These are phyloP conservation scores for Andrena camellia DNA, from an alignment of 2,888 invertebrate species.

Conservation along the genomic window DNA sequence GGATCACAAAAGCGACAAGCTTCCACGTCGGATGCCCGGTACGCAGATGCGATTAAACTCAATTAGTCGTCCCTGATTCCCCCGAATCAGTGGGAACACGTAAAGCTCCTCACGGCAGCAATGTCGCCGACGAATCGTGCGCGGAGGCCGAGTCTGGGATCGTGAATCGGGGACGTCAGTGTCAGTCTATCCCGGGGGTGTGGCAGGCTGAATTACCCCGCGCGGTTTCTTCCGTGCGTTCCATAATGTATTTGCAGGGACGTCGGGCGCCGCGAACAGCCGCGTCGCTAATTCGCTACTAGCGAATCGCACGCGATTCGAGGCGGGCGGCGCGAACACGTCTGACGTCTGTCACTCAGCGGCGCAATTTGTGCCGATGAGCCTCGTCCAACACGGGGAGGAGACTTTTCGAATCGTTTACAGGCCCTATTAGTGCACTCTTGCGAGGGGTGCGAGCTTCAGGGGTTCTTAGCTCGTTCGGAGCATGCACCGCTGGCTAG, in stretches of 20 bases:
- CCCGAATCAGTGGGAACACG: constrained; percentile 1
- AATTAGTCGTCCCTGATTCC: constrained; percentile 33
- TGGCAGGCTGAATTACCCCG: constrained; percentile 23
- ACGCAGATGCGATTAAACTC: constrained; percentile 35
- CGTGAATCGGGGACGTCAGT: constrained; percentile 41
- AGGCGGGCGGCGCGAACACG: neutral
- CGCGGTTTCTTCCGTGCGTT: constrained; percentile 44
- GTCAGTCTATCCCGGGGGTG: constrained; percentile 36
- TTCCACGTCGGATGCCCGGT: neutral
- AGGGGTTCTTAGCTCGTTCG: constrained; percentile 28
- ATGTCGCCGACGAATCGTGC: constrained; percentile 23
- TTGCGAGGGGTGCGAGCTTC: constrained; percentile 33
- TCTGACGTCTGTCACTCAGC: constrained; percentile 52
- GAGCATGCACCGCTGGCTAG: neutral
- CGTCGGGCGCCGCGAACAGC: constrained; percentile 5
- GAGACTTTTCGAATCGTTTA: constrained; percentile 32
- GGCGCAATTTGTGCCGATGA: constrained; percentile 50
- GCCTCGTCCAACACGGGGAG: constrained; percentile 13
- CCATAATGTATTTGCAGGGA: constrained; percentile 41
- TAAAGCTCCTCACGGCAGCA: constrained; percentile 17
- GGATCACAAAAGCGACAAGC: neutral
- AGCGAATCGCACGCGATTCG: constrained; percentile 43
- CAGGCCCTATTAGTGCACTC: constrained; percentile 30
- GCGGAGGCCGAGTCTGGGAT: constrained; percentile 25
- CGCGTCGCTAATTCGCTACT: constrained; percentile 18